Evolutionary conservation across 1,140 invertebrate species (phyloP).

Genomic region (Seison nebaliae): DNA sequence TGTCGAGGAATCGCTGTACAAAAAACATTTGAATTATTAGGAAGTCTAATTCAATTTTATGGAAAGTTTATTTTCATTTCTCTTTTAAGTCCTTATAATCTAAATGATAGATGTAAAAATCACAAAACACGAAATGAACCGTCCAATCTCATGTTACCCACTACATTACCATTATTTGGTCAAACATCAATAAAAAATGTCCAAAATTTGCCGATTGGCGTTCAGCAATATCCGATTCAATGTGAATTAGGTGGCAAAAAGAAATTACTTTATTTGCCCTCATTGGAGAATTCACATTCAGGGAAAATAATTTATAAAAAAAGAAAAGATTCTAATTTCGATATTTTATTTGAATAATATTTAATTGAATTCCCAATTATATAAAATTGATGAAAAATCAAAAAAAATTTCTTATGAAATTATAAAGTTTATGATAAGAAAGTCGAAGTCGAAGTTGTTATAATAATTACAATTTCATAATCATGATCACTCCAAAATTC

Average conservation of each 20-base stretch:
- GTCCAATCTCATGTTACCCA: not conserved
- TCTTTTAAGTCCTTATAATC: not conserved
- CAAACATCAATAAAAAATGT: not conserved
- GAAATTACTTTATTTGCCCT: constrained; percentile 5
- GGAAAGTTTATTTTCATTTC: not conserved
- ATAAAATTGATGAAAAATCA: not conserved
- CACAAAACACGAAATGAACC: not conserved
- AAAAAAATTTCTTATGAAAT: too few relatives aligned
- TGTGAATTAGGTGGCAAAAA: not conserved
- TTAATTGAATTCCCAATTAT: not conserved
- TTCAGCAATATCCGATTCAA: not conserved
- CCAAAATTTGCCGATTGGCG: not conserved
- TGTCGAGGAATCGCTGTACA: not conserved
- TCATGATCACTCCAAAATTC: too few relatives aligned
- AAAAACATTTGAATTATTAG: not conserved
- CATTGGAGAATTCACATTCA: constrained; percentile 1
- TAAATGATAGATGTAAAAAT: not conserved
- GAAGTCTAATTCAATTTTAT: not conserved
- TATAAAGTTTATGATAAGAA: too few relatives aligned
- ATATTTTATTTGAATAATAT: not conserved
- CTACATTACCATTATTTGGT: not conserved
- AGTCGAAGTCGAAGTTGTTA: too few relatives aligned
- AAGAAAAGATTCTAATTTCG: not conserved
- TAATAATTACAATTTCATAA: too few relatives aligned
- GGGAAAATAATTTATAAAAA: not conserved